Conservation (phyloP, 2,888 invertebrate species). For the Dasysyrphus albostriatus region DNA sequence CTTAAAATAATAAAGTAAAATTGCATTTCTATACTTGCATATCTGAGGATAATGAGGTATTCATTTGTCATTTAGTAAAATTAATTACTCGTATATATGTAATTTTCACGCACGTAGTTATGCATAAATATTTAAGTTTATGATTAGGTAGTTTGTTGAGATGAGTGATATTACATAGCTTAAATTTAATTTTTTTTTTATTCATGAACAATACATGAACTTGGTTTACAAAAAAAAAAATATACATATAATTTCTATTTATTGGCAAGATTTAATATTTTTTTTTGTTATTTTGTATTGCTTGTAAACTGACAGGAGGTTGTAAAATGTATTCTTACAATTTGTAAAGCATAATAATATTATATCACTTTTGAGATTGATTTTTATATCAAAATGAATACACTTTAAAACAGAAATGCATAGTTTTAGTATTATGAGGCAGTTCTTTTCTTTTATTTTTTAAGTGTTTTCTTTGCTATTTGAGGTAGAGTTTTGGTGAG, state of each 20-base stretch:
- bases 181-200: slow-evolving; percentile 8
- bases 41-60: slow-evolving; percentile 74
- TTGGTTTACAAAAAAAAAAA: slow-evolving; percentile 14
- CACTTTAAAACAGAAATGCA: slow-evolving; percentile 58
- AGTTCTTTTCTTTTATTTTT: slow-evolving; percentile 48
- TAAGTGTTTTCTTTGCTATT: slow-evolving; percentile 48
- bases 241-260: slow-evolving; percentile 22
- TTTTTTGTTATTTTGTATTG: slow-evolving; percentile 36
- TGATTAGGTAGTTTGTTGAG: slow-evolving; percentile 13
- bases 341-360: slow-evolving; percentile 50
- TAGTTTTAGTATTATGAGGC: slow-evolving; percentile 60
- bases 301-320: slow-evolving; percentile 56
- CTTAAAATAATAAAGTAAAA: slow-evolving; percentile 43
- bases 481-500: slow-evolving; percentile 67
- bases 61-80: slow-evolving; percentile 67
- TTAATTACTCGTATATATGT: slow-evolving; percentile 29
- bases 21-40: slow-evolving; percentile 50
- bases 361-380: slow-evolving; percentile 65
- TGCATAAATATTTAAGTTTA: slow-evolving; percentile 15
- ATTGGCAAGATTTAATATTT: slow-evolving; percentile 65
- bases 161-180: slow-evolving; percentile 29
- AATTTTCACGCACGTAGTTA: not conserved
- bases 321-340: slow-evolving; percentile 40
- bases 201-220: slow-evolving; percentile 7
- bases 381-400: slow-evolving; percentile 45